Evolutionary conservation across 2,797 vertebrate species (phyloP), one percentile per base, ranked within the genome.

Genomic region (Centroberyx gerrardi): DNA sequence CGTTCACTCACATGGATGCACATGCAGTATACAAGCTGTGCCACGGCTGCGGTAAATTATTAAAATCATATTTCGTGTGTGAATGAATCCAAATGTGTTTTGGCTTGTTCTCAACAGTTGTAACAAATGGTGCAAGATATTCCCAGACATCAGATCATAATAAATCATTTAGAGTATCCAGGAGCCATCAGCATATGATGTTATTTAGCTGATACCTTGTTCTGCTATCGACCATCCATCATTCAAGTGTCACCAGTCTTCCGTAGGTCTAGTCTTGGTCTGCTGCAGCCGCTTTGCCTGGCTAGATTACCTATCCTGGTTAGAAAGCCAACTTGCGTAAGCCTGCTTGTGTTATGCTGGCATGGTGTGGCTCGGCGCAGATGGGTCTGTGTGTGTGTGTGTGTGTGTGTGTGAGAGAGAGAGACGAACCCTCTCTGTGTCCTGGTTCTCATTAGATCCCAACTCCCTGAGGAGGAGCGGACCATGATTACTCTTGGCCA

Each of bases 391-490:
- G 69, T 64, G 53, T 64, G 5, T 76, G 58, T 72, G 4, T 56
- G n/a, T 62, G 61, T 52, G 12, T 66, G 22, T 44, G 46, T 9
- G 48, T 69, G 59, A 22, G 22, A 33, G 36, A 55, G 53, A 8
- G 5, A 61, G 48, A 55, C 48, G 55, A 51, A 40, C n/a, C 3
- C 5, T 6, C 22, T 64, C 44, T 44, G 29, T 70, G 63, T 81
- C 61, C 74, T 83, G 76, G 61, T 73, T 83, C 48, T 62, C 27
- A 80, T 80, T 85, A 78, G 31, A 80, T 76, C 52, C 27, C 33
- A 48, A 33, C 31, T 31, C 42, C 66, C 46, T n/a, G 22, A 68
- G 58, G 72, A 82, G 62, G 68, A 81, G 36, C 40, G 68, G 73
- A 49, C 28, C 60, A 54, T 49, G 65, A 80, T 71, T 65, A 73